A percentile compares a stretch with the other conserved stretches of the same genome.
These are phyloP conservation scores for Hypocryptadius cinnamomeus DNA, from an alignment of 2,113 vertebrate genomes.

Conservation along the genomic window DNA sequence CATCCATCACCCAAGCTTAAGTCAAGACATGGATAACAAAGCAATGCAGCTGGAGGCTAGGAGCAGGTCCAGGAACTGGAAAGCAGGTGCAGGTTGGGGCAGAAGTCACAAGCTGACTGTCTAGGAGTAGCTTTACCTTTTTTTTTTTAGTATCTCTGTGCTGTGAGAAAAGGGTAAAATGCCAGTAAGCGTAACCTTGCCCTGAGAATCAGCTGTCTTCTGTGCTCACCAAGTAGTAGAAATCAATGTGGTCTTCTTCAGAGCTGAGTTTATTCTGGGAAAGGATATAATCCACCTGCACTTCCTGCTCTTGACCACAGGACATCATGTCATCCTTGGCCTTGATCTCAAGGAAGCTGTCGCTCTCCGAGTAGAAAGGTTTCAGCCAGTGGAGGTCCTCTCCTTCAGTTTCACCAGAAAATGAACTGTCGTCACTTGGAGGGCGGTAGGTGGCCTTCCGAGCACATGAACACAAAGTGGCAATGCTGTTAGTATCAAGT, in stretches of 20 bases:
- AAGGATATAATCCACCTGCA: slow-evolving; percentile 59
- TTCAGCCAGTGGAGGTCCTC: slow-evolving; percentile 5
- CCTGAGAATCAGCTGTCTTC: not conserved
- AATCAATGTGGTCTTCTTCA: slow-evolving; percentile 33
- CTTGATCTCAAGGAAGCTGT: slow-evolving; percentile 58
- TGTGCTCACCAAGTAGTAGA: slow-evolving; percentile 66
- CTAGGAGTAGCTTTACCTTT: not conserved
- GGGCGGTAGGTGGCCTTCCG: not conserved
- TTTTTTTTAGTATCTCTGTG: not conserved
- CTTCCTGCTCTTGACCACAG: slow-evolving; percentile 44
- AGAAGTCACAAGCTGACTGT: not conserved
- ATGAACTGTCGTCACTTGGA: not conserved
- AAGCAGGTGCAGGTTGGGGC: not conserved
- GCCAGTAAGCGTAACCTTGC: not conserved
- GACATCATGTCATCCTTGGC: not conserved
- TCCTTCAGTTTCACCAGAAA: not conserved
- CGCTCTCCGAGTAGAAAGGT: slow-evolving; percentile 61
- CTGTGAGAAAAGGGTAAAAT: not conserved
- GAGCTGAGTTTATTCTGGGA: slow-evolving; percentile 3
- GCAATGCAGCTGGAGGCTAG: not conserved
- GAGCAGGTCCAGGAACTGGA: not conserved
- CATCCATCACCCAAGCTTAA: not conserved
- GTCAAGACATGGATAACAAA: not conserved
- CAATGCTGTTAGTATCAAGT: not conserved
- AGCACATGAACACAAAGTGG: not conserved